Conservation (phyloP, 2,113 vertebrate species). For the Anarhynchus alexandrinus region DNA sequence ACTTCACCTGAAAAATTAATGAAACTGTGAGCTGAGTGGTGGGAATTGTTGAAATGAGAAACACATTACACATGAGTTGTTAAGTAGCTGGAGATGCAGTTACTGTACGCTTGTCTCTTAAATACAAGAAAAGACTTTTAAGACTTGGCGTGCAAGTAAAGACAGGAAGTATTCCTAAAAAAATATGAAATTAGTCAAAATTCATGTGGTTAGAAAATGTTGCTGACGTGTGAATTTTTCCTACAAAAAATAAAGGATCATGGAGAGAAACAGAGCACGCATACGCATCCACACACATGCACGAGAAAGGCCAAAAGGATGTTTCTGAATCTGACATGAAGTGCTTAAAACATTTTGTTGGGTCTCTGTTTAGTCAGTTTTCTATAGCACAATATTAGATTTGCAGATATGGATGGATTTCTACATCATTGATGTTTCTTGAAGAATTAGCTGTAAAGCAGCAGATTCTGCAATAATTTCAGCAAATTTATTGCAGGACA, state of each 20-base stretch:
- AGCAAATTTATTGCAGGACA: background rate
- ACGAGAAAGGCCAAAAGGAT: background rate
- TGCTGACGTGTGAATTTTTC: background rate
- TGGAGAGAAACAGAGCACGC: rapidly evolving
- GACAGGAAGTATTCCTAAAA: background rate
- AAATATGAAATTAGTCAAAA: background rate
- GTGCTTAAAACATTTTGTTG: background rate
- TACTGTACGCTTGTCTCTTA: background rate
- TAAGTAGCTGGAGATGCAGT: background rate
- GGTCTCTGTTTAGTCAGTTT: background rate
- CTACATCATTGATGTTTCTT: background rate
- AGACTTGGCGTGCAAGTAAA: background rate
- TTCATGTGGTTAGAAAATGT: background rate
- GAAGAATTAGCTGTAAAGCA: background rate
- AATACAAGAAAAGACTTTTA: background rate
- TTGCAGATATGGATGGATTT: background rate
- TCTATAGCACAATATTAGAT: background rate
- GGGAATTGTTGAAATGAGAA: slow-evolving; percentile 17
- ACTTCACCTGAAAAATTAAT: slow-evolving; percentile 42
- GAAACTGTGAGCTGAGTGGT: background rate
- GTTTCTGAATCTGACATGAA: background rate
- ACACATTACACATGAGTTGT: background rate
- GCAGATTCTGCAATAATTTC: background rate
- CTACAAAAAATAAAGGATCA: rapidly evolving
- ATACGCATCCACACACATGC: background rate